These are phyloP conservation scores for Macaria liturata DNA, from an alignment of 2,888 invertebrate genomes.

Conservation along the genomic window DNA sequence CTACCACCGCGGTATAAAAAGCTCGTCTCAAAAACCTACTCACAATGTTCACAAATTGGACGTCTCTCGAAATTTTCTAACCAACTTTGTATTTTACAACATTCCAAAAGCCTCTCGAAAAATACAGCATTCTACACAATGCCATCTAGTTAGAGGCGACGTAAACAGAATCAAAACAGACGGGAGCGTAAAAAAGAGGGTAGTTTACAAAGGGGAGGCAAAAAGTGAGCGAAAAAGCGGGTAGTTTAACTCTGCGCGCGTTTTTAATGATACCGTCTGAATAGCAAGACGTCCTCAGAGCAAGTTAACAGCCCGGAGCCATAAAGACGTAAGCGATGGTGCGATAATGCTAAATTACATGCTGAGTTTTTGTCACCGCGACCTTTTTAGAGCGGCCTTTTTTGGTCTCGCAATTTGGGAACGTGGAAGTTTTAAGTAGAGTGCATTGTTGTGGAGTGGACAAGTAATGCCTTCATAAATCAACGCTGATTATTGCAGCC, in stretches of 20 bases:
- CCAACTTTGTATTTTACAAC: conserved; percentile 20
- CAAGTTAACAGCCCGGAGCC: conserved; percentile 9
- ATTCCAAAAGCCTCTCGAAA: conserved; percentile 17
- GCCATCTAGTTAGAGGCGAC: conserved; percentile 28
- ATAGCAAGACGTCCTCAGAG: conserved; percentile 21
- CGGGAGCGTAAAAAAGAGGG: conserved; percentile 28
- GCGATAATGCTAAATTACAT: conserved; percentile 26
- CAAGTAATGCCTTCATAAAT: not conserved
- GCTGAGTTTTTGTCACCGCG: conserved; percentile 18
- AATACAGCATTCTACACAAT: conserved; percentile 26
- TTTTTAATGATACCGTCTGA: conserved; percentile 34
- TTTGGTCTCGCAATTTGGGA: conserved; percentile 16
- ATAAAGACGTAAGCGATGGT: conserved; percentile 24
- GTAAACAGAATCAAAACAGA: conserved; percentile 31
- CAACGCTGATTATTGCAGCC: not conserved
- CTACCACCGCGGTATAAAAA: not conserved
- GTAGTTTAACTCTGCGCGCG: conserved; percentile 24
- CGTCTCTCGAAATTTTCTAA: conserved; percentile 10
- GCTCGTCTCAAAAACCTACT: conserved; percentile 11
- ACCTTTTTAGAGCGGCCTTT: conserved; percentile 11
- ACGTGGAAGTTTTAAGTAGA: conserved; percentile 15
- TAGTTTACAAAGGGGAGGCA: conserved; percentile 18
- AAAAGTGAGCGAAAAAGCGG: conserved; percentile 24
- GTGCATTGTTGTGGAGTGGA: conserved; percentile 8
- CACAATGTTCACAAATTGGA: conserved; percentile 22